A percentile compares a stretch with the other conserved stretches of the same genome.
phyloP scores from a whole-genome alignment of 2,797 vertebrate genomes.

The Clarias laeviceps region DNA sequence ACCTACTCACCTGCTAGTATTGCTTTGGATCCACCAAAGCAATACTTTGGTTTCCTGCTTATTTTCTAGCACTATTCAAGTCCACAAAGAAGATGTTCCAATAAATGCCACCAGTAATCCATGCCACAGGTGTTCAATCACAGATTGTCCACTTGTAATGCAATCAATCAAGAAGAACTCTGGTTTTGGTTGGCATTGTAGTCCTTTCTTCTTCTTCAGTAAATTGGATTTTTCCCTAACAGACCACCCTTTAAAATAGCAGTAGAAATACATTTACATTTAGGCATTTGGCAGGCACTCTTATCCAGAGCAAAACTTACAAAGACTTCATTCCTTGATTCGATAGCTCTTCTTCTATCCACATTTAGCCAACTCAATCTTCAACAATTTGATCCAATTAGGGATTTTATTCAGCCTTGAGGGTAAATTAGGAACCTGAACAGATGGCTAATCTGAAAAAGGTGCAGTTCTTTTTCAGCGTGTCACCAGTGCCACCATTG shows the following conservation, averaged over 20 bases:
- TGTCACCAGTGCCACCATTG: constrained; percentile 7
- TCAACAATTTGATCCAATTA: constrained; percentile 39
- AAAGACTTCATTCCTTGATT: not conserved
- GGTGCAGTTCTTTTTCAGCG: not conserved
- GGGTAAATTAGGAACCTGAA: constrained; percentile 28
- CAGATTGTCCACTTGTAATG: not conserved
- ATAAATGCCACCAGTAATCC: not conserved
- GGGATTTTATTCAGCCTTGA: constrained; percentile 26
- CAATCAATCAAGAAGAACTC: not conserved
- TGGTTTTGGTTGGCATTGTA: not conserved
- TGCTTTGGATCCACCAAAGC: no score
- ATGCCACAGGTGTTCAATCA: not conserved
- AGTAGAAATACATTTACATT: no score
- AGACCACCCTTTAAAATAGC: not conserved
- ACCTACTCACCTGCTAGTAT: not conserved
- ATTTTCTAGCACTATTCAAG: not conserved
- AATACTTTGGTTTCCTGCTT: not conserved
- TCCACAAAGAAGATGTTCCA: not conserved
- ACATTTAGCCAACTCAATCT: constrained; percentile 17
- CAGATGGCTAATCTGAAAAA: constrained; percentile 23
- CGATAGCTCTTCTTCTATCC: constrained; percentile 3
- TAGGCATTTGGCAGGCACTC: no score
- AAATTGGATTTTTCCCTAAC: not conserved
- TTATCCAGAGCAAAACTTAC: no score
- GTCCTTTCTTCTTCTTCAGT: not conserved